Base-by-base conservation (phyloP, 2,113 vertebrate genomes). In the Pteronura brasiliensis region DNA sequence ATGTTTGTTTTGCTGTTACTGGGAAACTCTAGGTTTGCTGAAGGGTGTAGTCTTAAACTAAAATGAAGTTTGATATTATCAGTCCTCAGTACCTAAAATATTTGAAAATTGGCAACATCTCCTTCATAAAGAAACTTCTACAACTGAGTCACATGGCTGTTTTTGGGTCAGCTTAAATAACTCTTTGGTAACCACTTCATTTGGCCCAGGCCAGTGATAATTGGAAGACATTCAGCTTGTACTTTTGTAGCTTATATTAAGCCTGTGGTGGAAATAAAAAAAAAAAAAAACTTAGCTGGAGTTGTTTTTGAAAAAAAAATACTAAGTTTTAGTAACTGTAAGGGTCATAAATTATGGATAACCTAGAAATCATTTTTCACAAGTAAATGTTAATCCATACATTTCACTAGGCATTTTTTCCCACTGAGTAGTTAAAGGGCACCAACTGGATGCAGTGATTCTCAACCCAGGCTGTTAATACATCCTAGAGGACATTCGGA, bases 221-320 rank as follows among this genome's bases (percentile, higher is more conserved):
- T 85, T 88, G 21, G 76, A 91, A 93, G 72, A 83, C 63, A 74
- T 92, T 79, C 67, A 80, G 17, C 36, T 96, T 95, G 76, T 74
- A 90, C 61, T 91, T 83, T 27, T 72, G 59, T 98, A 97, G 95
- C 95, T 97, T 95, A 97, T 92, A 89, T 98, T 96, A 98, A 97
- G 96, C 92, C 39, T 93, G 27, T 81, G 61, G 25, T 94, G 39
- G 71, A 83, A 82, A 85, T 77, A 65, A 82, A 65, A 61, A 82
- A 65, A 79, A 65, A 59, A 82, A 65, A 79, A 77, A 79, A 86
- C 55, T 69, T 93, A 91, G 36, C 34, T 20, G 61, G 57, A 90
- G 72, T 80, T 90, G 47, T 79, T 87, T 94, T 61, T 90, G 71
- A n/a, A 55, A 76, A 90, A 91, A 74, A 88, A 11, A 7, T 27